Conservation (phyloP, 1,140 invertebrate genomes). For the Zaprionus taronus region DNA sequence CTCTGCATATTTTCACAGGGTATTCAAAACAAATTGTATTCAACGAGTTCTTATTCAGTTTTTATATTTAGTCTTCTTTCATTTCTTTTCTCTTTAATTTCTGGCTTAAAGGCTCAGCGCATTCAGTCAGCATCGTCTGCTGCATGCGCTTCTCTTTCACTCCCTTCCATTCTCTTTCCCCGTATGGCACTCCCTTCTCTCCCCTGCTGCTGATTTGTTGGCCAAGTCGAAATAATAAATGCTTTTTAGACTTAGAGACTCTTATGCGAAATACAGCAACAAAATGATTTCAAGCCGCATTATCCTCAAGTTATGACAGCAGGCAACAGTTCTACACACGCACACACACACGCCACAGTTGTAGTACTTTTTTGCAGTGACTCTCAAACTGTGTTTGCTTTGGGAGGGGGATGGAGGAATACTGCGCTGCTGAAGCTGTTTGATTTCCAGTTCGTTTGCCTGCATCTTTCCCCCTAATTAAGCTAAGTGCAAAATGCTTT, state of each 20-base stretch:
- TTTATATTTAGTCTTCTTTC: not conserved
- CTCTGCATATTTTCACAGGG: not conserved
- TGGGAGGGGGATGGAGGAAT: not conserved
- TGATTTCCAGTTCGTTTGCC: constrained; percentile 47
- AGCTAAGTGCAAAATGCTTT: constrained; percentile 68
- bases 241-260: constrained; percentile 80
- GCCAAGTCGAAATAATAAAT: constrained; percentile 82
- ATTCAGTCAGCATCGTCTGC: constrained; percentile 10
- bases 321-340: constrained; percentile 19
- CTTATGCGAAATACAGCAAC: constrained; percentile 78
- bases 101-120: too few species aligned
- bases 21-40: constrained; percentile 16
- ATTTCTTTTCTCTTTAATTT: too few species aligned
- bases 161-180: not conserved
- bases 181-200: not conserved
- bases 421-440: constrained; percentile 12
- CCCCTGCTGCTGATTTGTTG: constrained; percentile 34
- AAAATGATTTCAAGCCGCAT: constrained; percentile 81
- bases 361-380: constrained; percentile 8
- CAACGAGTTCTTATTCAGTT: constrained; percentile 59
- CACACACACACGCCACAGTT: constrained; percentile 3
- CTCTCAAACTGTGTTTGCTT: constrained; percentile 54
- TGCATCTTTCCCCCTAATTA: constrained; percentile 63
- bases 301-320: constrained; percentile 82
- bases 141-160: not conserved